phyloP scores from a whole-genome alignment of 2,888 invertebrate species.

The Tyria jacobaeae region DNA sequence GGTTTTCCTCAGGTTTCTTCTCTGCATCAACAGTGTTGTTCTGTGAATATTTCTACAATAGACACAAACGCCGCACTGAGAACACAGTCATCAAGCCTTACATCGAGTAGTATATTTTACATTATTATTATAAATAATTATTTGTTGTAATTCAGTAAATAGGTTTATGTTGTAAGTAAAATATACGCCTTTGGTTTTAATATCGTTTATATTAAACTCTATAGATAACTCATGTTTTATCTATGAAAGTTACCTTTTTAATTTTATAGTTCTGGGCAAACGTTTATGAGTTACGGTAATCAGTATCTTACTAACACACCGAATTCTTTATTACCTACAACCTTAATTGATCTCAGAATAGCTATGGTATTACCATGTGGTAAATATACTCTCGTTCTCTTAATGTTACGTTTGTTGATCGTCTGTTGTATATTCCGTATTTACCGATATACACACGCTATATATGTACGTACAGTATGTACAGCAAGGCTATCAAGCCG shows the following conservation, averaged over 20 bases:
- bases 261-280: background rate
- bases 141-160: background rate
- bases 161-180: constrained; percentile 39
- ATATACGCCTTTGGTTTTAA: constrained; percentile 1
- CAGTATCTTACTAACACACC: background rate
- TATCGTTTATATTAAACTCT: background rate
- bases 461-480: no score
- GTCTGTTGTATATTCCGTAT: no score
- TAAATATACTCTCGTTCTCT: no score
- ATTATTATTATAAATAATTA: constrained; percentile 7
- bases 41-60: constrained; percentile 70
- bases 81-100: constrained; percentile 78
- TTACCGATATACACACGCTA: no score
- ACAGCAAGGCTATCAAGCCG: no score
- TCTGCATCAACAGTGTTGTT: constrained; percentile 69
- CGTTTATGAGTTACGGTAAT: background rate
- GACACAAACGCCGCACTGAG: constrained; percentile 67
- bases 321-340: background rate
- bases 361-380: no score
- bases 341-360: no score
- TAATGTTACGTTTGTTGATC: no score
- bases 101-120: constrained; percentile 63
- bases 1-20: constrained; percentile 67
- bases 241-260: background rate
- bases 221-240: background rate